Conservation (phyloP, 2,113 vertebrate genomes). For the Lynx canadensis region DNA sequence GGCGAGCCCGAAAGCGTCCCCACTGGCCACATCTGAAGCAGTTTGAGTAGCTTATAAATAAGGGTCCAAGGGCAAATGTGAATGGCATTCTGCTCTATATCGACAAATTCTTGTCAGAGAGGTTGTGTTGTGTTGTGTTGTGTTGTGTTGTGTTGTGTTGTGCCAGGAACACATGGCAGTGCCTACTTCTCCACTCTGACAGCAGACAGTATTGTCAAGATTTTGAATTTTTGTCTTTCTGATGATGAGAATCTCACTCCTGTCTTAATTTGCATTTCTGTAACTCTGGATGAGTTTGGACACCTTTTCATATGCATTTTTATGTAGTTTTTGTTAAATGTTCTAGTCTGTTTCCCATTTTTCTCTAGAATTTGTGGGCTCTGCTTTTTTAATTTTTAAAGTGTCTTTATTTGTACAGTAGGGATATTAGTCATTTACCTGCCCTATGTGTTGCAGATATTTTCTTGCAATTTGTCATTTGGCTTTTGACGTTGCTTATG, state of each 20-base stretch:
- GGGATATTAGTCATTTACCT: background rate
- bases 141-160: background rate
- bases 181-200: background rate
- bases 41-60: background rate
- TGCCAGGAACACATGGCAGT: accelerated
- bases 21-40: background rate
- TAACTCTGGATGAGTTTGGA: background rate
- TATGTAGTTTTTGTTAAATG: background rate
- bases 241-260: background rate
- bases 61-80: background rate
- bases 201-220: background rate
- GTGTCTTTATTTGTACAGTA: background rate
- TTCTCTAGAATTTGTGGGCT: background rate
- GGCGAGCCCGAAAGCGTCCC: background rate
- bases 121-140: background rate
- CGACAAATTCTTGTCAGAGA: background rate
- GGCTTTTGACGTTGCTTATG: background rate
- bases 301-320: background rate
- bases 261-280: background rate
- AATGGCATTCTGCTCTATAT: background rate
- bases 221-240: background rate
- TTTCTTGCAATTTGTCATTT: background rate
- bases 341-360: background rate
- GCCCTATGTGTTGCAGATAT: background rate
- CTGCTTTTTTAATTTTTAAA: background rate